Percentiles rank a stretch among this genome's conserved stretches.
phyloP scores from a whole-genome alignment of 2,797 vertebrate genomes.

The Kryptolebias ocellatus region DNA sequence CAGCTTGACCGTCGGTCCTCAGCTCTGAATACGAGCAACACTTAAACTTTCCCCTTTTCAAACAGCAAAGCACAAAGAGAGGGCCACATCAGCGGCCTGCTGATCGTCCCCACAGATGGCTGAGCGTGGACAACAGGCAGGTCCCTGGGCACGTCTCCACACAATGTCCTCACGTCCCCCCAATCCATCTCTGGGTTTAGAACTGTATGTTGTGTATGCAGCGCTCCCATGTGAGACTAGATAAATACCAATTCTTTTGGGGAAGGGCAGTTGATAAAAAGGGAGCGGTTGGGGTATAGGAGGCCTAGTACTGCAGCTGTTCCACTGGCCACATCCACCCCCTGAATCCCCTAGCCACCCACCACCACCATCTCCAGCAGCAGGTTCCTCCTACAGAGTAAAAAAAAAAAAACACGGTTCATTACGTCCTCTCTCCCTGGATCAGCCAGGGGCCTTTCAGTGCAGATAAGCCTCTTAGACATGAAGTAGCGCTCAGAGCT shows the following conservation, averaged over 20 bases:
- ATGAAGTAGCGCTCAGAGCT: constrained; percentile 99
- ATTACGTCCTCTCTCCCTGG: constrained; percentile 99
- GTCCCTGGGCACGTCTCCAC: constrained; percentile 69
- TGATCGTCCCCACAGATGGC: constrained; percentile 77
- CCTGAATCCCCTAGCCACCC: constrained; percentile 66
- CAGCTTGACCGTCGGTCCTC: constrained; percentile 66
- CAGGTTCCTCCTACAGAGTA: constrained; percentile 97
- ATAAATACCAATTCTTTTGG: constrained; percentile 93
- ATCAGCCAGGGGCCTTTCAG: constrained; percentile 99
- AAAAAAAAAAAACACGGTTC: constrained; percentile 95
- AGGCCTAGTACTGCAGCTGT: constrained; percentile 94
- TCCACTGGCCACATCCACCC: constrained; percentile 87
- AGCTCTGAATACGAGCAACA: constrained; percentile 77
- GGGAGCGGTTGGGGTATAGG: constrained; percentile 39
- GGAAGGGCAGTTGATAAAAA: constrained; percentile 61
- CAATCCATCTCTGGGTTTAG: constrained; percentile 27
- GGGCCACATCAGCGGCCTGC: constrained; percentile 78
- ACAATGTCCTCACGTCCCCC: constrained; percentile 57
- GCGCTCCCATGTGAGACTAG: constrained; percentile 90
- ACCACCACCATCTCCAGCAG: constrained; percentile 78
- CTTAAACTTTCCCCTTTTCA: constrained; percentile 88
- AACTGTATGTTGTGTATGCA: constrained; percentile 39
- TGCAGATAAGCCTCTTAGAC: constrained; percentile 99
- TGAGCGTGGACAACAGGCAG: constrained; percentile 79
- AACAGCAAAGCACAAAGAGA: constrained; percentile 81